Conservation (phyloP, 2,113 vertebrate genomes). For the Dermatemys mawii region DNA sequence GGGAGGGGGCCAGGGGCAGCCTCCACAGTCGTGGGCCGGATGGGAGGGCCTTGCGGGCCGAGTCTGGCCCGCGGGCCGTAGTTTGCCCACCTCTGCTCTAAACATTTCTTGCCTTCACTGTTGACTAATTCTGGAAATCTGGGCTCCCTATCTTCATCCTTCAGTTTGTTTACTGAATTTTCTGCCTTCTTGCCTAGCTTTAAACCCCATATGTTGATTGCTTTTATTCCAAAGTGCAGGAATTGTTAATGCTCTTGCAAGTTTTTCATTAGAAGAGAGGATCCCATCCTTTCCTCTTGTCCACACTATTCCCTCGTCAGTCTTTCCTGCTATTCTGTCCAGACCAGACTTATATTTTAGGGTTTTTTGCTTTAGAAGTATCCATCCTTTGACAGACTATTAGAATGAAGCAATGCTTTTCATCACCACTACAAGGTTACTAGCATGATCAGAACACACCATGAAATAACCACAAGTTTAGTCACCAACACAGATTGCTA, state of each 20-base stretch:
- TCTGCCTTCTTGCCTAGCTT: neutral
- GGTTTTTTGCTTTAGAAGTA: neutral
- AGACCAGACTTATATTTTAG: neutral
- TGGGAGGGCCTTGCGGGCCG: no score
- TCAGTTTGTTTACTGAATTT: neutral
- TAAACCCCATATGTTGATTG: neutral
- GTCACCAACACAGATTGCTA: neutral
- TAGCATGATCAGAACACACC: neutral
- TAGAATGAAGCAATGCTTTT: neutral
- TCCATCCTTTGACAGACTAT: neutral
- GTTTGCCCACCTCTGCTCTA: no score
- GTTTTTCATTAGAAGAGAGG: neutral
- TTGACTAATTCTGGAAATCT: neutral
- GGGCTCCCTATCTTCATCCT: neutral
- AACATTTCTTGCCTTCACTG: accelerated
- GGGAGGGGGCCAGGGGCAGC: no score
- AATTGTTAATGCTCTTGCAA: accelerated
- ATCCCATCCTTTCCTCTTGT: neutral
- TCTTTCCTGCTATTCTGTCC: neutral
- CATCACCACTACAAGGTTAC: neutral
- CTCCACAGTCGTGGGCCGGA: no score
- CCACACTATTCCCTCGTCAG: neutral
- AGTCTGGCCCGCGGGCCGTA: no score
- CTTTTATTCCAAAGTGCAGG: neutral
- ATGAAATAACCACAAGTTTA: neutral